Base-by-base conservation (phyloP, 2,888 invertebrate species). In the Synergus gifuensis region DNA sequence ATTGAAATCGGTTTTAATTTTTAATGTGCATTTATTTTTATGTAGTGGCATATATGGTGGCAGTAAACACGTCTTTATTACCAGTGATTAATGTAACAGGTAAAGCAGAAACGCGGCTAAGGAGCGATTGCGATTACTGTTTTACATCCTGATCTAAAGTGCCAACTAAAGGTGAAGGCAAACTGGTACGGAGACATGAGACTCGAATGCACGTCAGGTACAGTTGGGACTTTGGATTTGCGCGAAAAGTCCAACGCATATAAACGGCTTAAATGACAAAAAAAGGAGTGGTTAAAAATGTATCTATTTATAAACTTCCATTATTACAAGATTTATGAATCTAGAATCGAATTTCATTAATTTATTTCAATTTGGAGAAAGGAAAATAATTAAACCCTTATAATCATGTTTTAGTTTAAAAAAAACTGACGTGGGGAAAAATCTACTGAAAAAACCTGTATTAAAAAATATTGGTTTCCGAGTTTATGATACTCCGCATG, bases 141-240 rank as follows among this genome's bases (percentile, higher is more conserved):
- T 73, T 73, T 73, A 73, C 54, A 73, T 73, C 73, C 73, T 73
- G 73, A 73, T 73, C 54, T 73, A 18, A 73, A 73, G 73, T 73
- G 54, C 73, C 40, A 73, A 36, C 36, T 73, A 73, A 73, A 73
- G 54, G 73, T 73, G 73, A 73, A 73, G 73, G 73, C 69, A 69
- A 69, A 69, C 69, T 16, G 69, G 69, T 69, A 69, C 69, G 69
- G 36, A 28, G 69, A 69, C 49, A 69, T 49, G 36, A 69, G 69
- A 69, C 69, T 73, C 36, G 16, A 73, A 49, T 54, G 73, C 16
- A 54, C 73, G 73, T 73, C 69, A 73, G 54, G 54, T 73, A 28
- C 36, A 73, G 49, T 73, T 73, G 73, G 54, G 36, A 73, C 73
- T 54, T 54, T 73, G 73, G 66, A 73, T n/a, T 73, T 49, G 54